These are phyloP conservation scores for Sitta carolinensis DNA, from an alignment of 2,797 vertebrate species.

Conservation along the genomic window DNA sequence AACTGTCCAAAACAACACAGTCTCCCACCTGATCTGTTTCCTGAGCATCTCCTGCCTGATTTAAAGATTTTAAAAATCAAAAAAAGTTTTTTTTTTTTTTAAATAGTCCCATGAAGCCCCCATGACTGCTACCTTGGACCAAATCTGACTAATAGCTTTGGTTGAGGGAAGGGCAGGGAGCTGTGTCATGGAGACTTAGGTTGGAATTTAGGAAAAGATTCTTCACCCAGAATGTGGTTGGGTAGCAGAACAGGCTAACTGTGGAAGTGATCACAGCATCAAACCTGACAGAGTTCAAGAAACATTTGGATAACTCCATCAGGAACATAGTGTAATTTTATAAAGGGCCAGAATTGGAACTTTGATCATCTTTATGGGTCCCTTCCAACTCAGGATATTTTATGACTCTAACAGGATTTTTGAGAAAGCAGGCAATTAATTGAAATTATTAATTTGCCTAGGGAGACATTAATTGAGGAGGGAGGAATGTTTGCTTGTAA, in stretches of 20 bases:
- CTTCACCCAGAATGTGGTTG: neutral
- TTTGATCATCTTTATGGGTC: neutral
- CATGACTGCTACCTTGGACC: neutral
- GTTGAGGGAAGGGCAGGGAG: neutral
- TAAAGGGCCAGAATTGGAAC: neutral
- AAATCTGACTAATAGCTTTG: neutral
- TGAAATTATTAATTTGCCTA: neutral
- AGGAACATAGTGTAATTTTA: neutral
- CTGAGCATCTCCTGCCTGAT: neutral
- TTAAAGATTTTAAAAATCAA: neutral
- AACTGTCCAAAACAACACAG: neutral
- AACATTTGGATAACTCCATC: neutral
- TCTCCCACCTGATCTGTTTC: neutral
- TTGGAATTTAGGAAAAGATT: neutral
- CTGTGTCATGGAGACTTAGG: neutral
- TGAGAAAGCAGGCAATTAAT: neutral
- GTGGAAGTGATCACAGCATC: neutral
- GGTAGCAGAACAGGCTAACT: neutral
- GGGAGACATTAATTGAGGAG: neutral
- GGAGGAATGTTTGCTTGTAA: neutral
- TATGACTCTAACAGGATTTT: neutral
- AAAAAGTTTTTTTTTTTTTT: neutral
- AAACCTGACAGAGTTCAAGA: neutral
- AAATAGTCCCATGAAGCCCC: neutral
- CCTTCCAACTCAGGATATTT: neutral